Evolutionary conservation across 2,888 invertebrate species (phyloP), one percentile per base, ranked within the genome.

Genomic region (Desoria tigrina): DNA sequence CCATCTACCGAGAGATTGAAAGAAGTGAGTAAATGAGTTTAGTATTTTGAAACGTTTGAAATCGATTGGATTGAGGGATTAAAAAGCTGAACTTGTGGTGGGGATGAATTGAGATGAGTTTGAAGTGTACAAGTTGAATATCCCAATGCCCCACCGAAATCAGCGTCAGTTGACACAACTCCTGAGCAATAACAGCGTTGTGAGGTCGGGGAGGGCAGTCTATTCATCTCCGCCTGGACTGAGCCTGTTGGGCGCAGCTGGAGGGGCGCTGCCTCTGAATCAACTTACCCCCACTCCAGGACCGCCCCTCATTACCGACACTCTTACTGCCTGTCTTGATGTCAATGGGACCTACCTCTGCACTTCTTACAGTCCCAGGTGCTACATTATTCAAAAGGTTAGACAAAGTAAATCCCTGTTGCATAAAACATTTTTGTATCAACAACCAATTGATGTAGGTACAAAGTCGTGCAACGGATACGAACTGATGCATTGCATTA

Each of bases 321-420:
- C 77, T 28, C 71, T 78, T 24, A 76, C 77, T n/a, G 78, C 83
- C 63, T 84, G 83, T 76, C 79, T 84, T 60, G 84, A 84, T 77
- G 83, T 83, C 65, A 82, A 84, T 78, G 83, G 83, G 63, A 84
- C 84, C 45, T 86, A 86, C 79, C 83, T 86, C 75, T 86, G 86
- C 78, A 85, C 86, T 50, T 84, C 86, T 56, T 84, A 84, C 78
- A 84, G 84, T 77, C 85, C 86, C 28, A 81, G 86, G 66, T 86
- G 86, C 80, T 86, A 84, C 80, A 84, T 86, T 77, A 85, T 86
- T 62, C 86, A 86, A 77, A 86, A 86, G 85, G 86, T 86, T 80
- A 79, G n/a, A n/a, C n/a, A n/a, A n/a, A n/a, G 32, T 32, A 11
- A 32, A 32, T 11, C 72, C 55, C 45, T 16, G 2, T 23, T 49